phyloP scores from a whole-genome alignment of 2,888 invertebrate species.

The Hirtodrosophila histrioides region DNA sequence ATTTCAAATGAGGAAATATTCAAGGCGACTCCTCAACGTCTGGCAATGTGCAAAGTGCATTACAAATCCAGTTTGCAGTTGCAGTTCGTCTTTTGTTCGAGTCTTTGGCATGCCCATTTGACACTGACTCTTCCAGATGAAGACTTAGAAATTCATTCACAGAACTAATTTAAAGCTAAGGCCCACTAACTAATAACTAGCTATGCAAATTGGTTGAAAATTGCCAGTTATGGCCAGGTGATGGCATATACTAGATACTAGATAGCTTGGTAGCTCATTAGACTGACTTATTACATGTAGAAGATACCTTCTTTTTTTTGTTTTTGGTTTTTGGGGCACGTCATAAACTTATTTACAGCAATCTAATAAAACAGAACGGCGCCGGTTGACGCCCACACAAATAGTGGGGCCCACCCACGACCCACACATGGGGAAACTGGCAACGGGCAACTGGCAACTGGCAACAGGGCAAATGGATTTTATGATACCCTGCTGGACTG shows the following conservation, averaged over 20 bases:
- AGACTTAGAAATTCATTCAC: constrained; percentile 70
- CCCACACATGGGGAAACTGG: constrained; percentile 1
- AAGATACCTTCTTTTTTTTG: constrained; percentile 10
- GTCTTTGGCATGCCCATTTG: constrained; percentile 48
- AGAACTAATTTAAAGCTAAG: constrained; percentile 8
- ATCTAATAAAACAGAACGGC: constrained; percentile 74
- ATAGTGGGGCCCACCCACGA: constrained; percentile 1
- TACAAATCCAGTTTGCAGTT: constrained; percentile 35
- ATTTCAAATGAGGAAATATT: constrained; percentile 66
- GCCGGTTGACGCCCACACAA: constrained; percentile 68
- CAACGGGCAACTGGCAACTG: constrained; percentile 19
- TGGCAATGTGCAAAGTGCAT: constrained; percentile 48
- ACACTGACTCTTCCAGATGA: constrained; percentile 46
- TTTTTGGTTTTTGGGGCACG: constrained; percentile 52
- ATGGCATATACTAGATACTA: constrained; percentile 4
- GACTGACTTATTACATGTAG: constrained; percentile 20
- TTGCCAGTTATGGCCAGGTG: constrained; percentile 23
- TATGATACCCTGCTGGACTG: constrained; percentile 19
- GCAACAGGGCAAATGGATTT: constrained; percentile 52
- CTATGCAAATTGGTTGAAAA: constrained; percentile 34
- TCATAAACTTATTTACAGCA: constrained; percentile 78
- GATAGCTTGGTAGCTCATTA: constrained; percentile 35
- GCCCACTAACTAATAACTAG: constrained; percentile 8
- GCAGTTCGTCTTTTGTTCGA: constrained; percentile 29
- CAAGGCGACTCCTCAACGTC: constrained; percentile 51